Evolutionary conservation across 2,113 vertebrate genomes (phyloP).

Genomic region (Sus scrofa): DNA sequence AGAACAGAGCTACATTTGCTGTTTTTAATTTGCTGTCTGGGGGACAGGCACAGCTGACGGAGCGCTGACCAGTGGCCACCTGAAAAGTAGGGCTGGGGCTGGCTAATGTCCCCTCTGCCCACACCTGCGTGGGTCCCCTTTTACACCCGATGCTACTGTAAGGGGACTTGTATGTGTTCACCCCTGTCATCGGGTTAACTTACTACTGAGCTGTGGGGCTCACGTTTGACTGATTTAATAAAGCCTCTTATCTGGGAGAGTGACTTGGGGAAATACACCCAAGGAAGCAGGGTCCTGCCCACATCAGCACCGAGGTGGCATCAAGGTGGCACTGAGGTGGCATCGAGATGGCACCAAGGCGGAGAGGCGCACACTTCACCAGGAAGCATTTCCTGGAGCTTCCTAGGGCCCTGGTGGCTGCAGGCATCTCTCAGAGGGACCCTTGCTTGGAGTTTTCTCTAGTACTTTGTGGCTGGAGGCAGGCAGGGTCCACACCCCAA

Average conservation of each 20-base stretch:
- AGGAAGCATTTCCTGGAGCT: not conserved
- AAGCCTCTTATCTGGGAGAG: not conserved
- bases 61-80: conserved; percentile 81
- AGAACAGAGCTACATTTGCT: conserved; percentile 85
- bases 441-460: not conserved
- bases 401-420: not conserved
- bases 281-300: not conserved
- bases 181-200: conserved; percentile 1
- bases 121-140: not conserved
- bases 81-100: conserved; percentile 69
- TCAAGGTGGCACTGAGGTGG: too few species aligned
- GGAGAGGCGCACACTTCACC: not conserved
- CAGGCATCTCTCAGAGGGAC: not conserved
- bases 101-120: not conserved
- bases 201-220: not conserved
- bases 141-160: not conserved
- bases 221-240: conserved; percentile 43
- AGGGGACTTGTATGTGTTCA: conserved; percentile 48
- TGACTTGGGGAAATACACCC: conserved; percentile 20
- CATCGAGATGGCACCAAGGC: too few species aligned
- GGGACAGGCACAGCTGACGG: conserved; percentile 82
- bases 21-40: conserved; percentile 86
- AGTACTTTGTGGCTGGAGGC: not conserved
- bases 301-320: not conserved
- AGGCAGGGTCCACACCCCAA: not conserved